Evolutionary conservation across 2,113 vertebrate genomes (phyloP).

Genomic region (Vombatus ursinus): DNA sequence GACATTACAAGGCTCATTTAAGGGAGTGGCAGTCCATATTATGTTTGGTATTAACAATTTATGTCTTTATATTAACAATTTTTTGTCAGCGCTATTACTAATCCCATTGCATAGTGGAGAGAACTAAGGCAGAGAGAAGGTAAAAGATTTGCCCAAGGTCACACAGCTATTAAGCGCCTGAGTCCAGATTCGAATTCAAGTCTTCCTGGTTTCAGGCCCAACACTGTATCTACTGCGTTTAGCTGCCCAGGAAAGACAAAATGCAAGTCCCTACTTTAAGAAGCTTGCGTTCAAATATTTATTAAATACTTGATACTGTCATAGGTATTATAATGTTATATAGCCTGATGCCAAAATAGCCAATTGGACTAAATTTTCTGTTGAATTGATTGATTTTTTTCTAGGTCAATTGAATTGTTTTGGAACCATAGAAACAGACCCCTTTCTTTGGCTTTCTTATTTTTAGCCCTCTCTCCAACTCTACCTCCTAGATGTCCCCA

Average conservation of each 20-base stretch:
- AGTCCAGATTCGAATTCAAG: neutral
- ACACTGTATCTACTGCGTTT: neutral
- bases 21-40: neutral
- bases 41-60: neutral
- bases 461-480: neutral
- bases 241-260: neutral
- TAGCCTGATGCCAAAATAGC: too few relatives aligned
- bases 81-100: neutral
- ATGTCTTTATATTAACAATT: neutral
- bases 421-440: neutral
- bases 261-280: neutral
- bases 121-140: neutral
- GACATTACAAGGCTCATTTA: neutral
- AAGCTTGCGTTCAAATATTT: neutral
- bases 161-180: neutral
- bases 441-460: neutral
- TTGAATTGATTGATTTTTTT: neutral
- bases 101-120: neutral
- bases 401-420: neutral
- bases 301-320: neutral
- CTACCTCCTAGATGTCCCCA: neutral
- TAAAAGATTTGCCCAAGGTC: neutral
- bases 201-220: neutral
- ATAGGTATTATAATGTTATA: accelerated
- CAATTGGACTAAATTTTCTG: neutral